Percentiles rank a stretch among this genome's conserved stretches.
Conservation (phyloP, 2,888 invertebrate species). For the Altica lythri region DNA sequence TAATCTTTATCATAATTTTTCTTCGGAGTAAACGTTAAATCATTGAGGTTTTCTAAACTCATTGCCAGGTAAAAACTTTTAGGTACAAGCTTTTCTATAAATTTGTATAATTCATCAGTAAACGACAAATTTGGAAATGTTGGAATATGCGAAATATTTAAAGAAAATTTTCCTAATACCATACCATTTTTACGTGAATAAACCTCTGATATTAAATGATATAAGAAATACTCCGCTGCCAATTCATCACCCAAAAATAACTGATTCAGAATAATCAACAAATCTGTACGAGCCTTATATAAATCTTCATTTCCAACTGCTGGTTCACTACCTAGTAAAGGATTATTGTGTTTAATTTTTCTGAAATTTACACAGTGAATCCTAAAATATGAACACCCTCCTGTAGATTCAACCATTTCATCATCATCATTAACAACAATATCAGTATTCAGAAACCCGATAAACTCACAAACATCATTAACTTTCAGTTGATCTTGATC, state of each 20-base stretch:
- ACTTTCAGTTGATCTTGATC: conserved; percentile 68
- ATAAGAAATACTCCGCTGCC: conserved; percentile 85
- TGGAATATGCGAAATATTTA: conserved; percentile 82
- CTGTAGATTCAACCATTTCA: conserved; percentile 72
- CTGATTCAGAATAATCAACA: conserved; percentile 75
- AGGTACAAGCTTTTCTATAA: conserved; percentile 72
- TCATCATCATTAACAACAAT: conserved; percentile 59
- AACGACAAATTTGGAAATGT: conserved; percentile 62
- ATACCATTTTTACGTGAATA: conserved; percentile 73
- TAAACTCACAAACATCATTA: conserved; percentile 80
- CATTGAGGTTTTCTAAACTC: conserved; percentile 80
- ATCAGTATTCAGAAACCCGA: conserved; percentile 84
- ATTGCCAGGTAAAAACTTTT: conserved; percentile 82
- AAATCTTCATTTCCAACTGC: conserved; percentile 40
- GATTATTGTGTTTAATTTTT: conserved; percentile 70
- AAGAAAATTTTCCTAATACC: conserved; percentile 78
- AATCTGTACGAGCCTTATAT: conserved; percentile 62
- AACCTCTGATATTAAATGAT: conserved; percentile 83
- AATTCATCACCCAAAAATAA: conserved; percentile 79
- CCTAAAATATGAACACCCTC: conserved; percentile 80
- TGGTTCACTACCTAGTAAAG: conserved; percentile 59
- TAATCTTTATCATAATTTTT: conserved; percentile 89
- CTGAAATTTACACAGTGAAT: conserved; percentile 75
- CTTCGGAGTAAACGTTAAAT: conserved; percentile 74
- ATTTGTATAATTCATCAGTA: conserved; percentile 68